A percentile compares a stretch with the other conserved stretches of the same genome.
Conservation (phyloP, 2,888 invertebrate species). For the Pandemis heparana region DNA sequence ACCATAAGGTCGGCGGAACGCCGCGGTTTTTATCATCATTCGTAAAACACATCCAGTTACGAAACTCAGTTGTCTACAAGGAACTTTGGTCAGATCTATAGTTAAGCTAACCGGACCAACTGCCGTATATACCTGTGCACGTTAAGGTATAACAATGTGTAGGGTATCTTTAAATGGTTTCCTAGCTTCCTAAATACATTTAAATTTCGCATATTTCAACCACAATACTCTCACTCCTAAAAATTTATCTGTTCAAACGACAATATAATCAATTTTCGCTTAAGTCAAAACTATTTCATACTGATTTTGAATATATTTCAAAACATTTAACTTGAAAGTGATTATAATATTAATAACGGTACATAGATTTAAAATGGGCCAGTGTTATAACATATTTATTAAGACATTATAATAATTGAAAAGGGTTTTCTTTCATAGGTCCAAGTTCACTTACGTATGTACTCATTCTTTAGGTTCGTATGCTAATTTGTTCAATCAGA, state of each 20-base stretch:
- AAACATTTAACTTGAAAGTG: constrained; percentile 26
- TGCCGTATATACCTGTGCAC: not conserved
- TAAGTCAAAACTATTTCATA: constrained; percentile 37
- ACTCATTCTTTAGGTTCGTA: not conserved
- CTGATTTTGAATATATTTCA: constrained; percentile 32
- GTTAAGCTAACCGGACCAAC: not conserved
- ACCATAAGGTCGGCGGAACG: too few relatives aligned
- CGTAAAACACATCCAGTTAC: not conserved
- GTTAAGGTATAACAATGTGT: constrained; percentile 8
- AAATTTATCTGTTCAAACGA: constrained; percentile 33
- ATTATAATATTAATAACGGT: constrained; percentile 20
- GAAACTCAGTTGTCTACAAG: not conserved
- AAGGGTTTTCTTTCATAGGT: not conserved
- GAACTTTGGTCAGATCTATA: not conserved
- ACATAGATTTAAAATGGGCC: constrained; percentile 20
- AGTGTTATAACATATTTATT: constrained; percentile 15
- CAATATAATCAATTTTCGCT: constrained; percentile 35
- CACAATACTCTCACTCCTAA: constrained; percentile 33
- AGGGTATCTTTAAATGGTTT: constrained; percentile 20
- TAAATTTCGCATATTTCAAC: constrained; percentile 38
- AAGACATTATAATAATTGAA: not conserved
- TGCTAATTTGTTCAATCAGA: not conserved
- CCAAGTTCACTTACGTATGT: not conserved
- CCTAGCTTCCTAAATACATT: constrained; percentile 34
- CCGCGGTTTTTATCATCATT: too few relatives aligned